Conservation (phyloP, 2,797 vertebrate genomes). For the Xenops minutus region DNA sequence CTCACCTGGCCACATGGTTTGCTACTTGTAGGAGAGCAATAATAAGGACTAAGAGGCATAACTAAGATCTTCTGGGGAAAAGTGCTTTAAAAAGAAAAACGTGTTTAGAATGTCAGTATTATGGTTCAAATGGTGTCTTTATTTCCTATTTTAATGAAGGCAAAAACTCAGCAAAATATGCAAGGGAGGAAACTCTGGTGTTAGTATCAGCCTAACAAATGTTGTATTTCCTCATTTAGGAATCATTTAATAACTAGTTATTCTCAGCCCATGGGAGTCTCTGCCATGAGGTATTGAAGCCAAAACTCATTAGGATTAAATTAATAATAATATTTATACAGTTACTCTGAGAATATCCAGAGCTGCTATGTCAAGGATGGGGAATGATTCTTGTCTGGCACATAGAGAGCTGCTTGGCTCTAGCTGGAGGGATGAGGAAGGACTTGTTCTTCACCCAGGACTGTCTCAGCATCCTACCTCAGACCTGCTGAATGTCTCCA, state of each 20-base stretch:
- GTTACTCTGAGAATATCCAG: constrained; percentile 13
- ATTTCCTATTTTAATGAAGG: background rate
- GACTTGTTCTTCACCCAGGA: background rate
- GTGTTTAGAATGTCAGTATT: background rate
- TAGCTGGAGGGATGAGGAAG: background rate
- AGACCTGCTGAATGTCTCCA: fast-evolving
- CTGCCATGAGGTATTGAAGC: background rate
- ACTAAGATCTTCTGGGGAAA: background rate
- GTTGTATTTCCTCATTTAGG: background rate
- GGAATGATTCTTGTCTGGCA: background rate
- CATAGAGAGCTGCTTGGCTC: background rate
- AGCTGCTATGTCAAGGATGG: background rate
- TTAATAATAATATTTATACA: constrained; percentile 26
- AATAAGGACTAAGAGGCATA: background rate
- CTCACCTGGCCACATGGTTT: background rate
- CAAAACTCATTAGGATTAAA: constrained; percentile 42
- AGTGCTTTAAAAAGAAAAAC: background rate
- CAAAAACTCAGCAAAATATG: background rate
- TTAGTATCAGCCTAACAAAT: background rate
- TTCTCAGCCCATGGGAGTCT: background rate
- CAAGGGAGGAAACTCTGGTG: background rate
- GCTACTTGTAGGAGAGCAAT: background rate
- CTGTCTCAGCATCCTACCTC: background rate
- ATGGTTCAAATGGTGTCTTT: background rate
- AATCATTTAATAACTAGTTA: background rate